These are phyloP conservation scores for Mungos mungo DNA, from an alignment of 2,113 vertebrate species.

Conservation along the genomic window DNA sequence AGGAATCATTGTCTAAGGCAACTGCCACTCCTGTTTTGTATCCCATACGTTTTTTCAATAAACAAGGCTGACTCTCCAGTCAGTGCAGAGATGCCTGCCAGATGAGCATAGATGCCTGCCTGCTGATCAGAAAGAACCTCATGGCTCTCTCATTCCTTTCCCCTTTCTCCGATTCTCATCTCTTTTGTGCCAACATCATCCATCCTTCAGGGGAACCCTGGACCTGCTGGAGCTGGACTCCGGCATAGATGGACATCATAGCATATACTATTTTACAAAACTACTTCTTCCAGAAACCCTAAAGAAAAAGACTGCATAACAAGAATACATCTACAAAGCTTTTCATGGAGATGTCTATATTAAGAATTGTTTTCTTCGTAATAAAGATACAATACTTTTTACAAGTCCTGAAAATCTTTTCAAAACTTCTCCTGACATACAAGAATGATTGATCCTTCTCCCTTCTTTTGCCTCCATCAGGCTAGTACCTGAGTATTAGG, in stretches of 20 bases:
- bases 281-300: conserved; percentile 29
- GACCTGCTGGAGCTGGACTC: too few relatives aligned
- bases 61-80: too few relatives aligned
- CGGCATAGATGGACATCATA: background rate
- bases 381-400: conserved; percentile 15
- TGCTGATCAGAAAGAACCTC: too few relatives aligned
- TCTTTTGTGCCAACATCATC: too few relatives aligned
- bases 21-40: too few relatives aligned
- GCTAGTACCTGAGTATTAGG: background rate
- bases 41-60: too few relatives aligned
- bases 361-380: conserved; percentile 33
- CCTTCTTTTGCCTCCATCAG: background rate
- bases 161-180: too few relatives aligned
- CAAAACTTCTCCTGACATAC: background rate
- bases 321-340: background rate
- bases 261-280: background rate
- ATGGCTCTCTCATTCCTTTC: too few relatives aligned
- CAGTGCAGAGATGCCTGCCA: too few relatives aligned
- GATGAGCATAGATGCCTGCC: too few relatives aligned
- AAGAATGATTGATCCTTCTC: background rate
- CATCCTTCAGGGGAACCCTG: too few relatives aligned
- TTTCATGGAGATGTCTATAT: background rate
- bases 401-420: conserved; percentile 3
- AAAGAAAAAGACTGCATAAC: conserved; percentile 33
- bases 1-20: too few relatives aligned